phyloP scores from a whole-genome alignment of 2,797 vertebrate genomes.

The Amazona finschi region DNA sequence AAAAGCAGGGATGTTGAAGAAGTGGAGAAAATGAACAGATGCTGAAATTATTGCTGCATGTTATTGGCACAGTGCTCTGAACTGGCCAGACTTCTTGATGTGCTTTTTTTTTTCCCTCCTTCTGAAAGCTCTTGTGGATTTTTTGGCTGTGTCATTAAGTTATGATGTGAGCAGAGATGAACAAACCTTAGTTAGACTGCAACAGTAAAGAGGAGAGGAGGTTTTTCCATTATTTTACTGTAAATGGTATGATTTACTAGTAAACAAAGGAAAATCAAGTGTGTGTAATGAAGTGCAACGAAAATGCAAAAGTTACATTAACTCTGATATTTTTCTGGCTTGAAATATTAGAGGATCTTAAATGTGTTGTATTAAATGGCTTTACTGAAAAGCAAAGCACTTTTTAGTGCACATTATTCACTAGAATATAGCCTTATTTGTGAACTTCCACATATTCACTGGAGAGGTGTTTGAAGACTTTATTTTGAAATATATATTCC shows the following conservation, averaged over 20 bases:
- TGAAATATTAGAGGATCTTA: background rate
- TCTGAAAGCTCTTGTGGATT: background rate
- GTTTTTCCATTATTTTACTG: background rate
- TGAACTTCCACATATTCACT: background rate
- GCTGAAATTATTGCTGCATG: background rate
- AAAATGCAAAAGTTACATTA: background rate
- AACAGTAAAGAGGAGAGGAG: background rate
- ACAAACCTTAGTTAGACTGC: background rate
- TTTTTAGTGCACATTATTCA: background rate
- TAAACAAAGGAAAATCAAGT: background rate
- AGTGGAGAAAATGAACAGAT: background rate
- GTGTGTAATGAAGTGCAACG: background rate
- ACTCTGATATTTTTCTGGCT: background rate
- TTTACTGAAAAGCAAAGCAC: background rate
- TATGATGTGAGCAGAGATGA: background rate
- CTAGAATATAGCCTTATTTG: background rate
- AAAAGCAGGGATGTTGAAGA: background rate
- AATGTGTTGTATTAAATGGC: background rate
- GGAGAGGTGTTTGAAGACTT: background rate
- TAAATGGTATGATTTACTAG: background rate
- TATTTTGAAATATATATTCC: background rate
- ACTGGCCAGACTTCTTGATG: background rate
- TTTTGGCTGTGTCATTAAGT: background rate
- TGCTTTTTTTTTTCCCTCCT: background rate
- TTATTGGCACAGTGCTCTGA: background rate